Conservation (phyloP, 2,113 vertebrate genomes). For the Rattus norvegicus region DNA sequence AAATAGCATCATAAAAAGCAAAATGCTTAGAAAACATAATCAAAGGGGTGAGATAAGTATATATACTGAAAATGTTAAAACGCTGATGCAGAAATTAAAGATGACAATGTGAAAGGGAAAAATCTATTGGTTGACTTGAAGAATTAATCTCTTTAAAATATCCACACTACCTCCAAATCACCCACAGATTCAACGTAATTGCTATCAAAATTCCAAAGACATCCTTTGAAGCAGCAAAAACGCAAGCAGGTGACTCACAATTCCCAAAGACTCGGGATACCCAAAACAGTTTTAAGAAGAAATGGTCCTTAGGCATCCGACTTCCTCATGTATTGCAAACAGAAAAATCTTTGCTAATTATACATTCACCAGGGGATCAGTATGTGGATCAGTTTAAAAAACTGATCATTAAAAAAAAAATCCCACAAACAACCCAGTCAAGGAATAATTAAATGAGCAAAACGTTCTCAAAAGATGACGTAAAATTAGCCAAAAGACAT, state of each 20-base stretch:
- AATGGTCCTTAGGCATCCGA: not conserved
- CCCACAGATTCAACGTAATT: not conserved
- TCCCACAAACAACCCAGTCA: not conserved
- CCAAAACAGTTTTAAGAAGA: not conserved
- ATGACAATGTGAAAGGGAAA: not conserved
- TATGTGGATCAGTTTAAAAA: not conserved
- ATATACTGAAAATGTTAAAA: not conserved
- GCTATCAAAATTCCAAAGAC: not conserved
- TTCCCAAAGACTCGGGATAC: not conserved
- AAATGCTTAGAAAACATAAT: not conserved
- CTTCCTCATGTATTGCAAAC: not conserved
- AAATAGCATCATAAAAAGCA: not conserved
- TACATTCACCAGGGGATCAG: not conserved
- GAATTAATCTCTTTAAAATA: not conserved
- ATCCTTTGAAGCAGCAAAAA: not conserved
- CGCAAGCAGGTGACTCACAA: not conserved
- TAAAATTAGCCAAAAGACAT: not conserved
- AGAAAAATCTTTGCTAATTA: not conserved
- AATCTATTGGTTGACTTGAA: not conserved
- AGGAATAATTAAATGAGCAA: not conserved
- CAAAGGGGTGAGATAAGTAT: not conserved
- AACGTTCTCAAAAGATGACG: not conserved
- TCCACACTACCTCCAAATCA: not conserved
- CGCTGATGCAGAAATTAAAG: not conserved
- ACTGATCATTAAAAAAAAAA: not conserved